Evolutionary conservation across 2,113 vertebrate species (phyloP).

Genomic region (Lagopus leucura): DNA sequence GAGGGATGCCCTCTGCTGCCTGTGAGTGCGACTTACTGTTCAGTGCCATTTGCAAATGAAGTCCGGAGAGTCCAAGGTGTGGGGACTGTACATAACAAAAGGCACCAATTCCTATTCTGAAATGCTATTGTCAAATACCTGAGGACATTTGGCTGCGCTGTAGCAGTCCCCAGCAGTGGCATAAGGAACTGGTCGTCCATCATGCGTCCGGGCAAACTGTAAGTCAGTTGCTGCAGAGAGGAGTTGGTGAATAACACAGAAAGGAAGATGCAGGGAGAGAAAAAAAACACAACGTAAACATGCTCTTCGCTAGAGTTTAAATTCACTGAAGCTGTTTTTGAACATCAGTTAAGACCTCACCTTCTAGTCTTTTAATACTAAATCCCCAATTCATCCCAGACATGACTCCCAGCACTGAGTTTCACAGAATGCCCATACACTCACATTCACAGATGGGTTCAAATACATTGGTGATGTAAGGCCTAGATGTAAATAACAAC

Average conservation of each 20-base stretch:
- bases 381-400: not conserved
- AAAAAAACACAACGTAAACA: conserved; percentile 9
- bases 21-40: not conserved
- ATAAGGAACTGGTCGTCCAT: conserved; percentile 91
- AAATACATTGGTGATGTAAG: not conserved
- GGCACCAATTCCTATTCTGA: not conserved
- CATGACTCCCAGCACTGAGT: not conserved
- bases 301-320: not conserved
- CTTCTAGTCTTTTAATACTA: not conserved
- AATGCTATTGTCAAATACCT: conserved; percentile 81
- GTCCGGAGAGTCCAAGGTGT: not conserved
- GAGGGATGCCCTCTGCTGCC: not conserved
- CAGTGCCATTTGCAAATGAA: not conserved
- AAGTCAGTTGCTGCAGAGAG: conserved; percentile 89
- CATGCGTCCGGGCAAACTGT: conserved; percentile 88
- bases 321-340: not conserved
- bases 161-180: conserved; percentile 97
- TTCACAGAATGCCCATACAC: not conserved
- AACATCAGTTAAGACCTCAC: not conserved
- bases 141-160: conserved; percentile 91
- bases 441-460: not conserved
- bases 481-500: not conserved
- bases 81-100: not conserved
- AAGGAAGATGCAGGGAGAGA: not conserved
- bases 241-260: not conserved